Percentiles rank a stretch among this genome's conserved stretches.
Evolutionary conservation across 2,113 vertebrate genomes (phyloP).

Genomic region (Psilopsiagon aurifrons): DNA sequence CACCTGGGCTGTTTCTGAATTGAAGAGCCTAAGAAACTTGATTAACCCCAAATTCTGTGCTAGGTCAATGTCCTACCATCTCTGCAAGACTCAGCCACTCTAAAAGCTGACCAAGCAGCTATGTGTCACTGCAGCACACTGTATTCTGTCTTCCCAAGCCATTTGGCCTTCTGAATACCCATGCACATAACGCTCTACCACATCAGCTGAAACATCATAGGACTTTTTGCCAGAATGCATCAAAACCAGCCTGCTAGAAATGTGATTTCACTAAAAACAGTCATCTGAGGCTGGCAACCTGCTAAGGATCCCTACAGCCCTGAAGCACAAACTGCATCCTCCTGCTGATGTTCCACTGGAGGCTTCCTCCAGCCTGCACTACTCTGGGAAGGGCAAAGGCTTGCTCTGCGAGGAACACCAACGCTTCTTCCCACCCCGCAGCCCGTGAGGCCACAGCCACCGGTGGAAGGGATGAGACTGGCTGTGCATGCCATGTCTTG

Average conservation of each 20-base stretch:
- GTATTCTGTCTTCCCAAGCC: not conserved
- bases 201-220: rapidly evolving
- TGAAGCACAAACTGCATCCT: not conserved
- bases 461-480: too few relatives aligned
- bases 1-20: not conserved
- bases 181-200: rapidly evolving
- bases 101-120: not conserved
- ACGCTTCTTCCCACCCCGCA: rapidly evolving
- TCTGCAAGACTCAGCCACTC: not conserved
- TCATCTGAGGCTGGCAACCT: too few relatives aligned
- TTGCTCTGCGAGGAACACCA: not conserved
- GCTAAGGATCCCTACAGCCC: not conserved
- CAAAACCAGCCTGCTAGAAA: not conserved
- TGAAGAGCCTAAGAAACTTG: not conserved
- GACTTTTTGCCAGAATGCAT: not conserved
- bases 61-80: rapidly evolving
- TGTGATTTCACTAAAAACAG: rapidly evolving
- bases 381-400: not conserved
- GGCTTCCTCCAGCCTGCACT: not conserved
- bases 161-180: not conserved
- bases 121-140: not conserved
- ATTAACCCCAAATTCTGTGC: not conserved
- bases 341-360: not conserved
- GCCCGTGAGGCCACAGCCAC: rapidly evolving
- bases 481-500: rapidly evolving